Evolutionary conservation across 2,888 invertebrate species (phyloP), one percentile per base, ranked within the genome.

Genomic region (Nymphalis polychloros): DNA sequence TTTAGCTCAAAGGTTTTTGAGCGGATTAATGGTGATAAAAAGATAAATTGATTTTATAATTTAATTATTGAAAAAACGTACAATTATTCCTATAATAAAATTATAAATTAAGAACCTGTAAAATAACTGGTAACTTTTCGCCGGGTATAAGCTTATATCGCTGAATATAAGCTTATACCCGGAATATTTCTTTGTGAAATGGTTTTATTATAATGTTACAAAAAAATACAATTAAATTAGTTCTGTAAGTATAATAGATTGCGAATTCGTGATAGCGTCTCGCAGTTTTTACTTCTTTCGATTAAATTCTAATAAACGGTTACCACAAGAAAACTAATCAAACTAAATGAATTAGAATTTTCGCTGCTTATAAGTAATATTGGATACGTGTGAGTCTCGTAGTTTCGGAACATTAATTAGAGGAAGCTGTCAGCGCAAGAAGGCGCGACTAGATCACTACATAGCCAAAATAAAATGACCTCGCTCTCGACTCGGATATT

Each of bases 391-490:
- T 77, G 78, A 77, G 79, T 81, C 67, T 69, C 65, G 57, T 70
- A 72, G 62, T 69, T 72, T 68, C 72, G 68, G 63, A 88, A 88
- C 89, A 88, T 89, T 91, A 90, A 90, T 91, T 90, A 91, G 88
- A 86, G 86, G 84, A 83, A 81, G 78, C 87, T 88, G 91, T 88
- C 90, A 89, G 78, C 83, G 78, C 90, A 90, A 90, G 88, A 88
- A 88, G 90, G 90, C 86, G 87, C 83, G 81, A 79, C 78, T 79
- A 84, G 84, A 87, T 85, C 84, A 87, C 77, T 76, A 61, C 61
- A 41, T 46, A 80, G 79, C 86, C 85, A 87, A 75, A 78, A 76
- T 83, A 84, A 75, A 67, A 72, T 81, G 87, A 83, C 27, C 76
- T 77, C 73, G 70, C 76, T 73, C 72, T 69, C 75, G 75, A 63